Evolutionary conservation across 2,888 invertebrate genomes (phyloP), one percentile per base, ranked within the genome.

Genomic region (Thymelicus sylvestris): DNA sequence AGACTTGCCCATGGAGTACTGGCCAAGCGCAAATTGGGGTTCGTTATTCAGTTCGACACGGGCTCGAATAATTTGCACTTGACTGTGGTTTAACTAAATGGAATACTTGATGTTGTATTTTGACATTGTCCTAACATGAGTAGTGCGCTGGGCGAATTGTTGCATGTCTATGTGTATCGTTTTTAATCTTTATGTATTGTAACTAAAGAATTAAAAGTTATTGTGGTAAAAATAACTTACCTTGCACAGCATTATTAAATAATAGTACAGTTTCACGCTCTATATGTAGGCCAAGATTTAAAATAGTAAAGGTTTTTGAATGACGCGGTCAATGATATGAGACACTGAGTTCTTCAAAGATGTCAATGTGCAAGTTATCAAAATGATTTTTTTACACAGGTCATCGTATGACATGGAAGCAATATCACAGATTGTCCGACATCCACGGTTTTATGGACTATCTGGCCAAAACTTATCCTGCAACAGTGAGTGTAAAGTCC

Each of bases 401-500:
- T 72, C 93, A 93, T 73, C 88, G 92, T 38, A 92, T 98, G 95
- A 97, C 97, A 67, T 98, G 97, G 97, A 95, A 95, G 80, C 95
- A 96, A 73, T 98, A 97, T 84, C 97, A 97, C 85, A 95, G 96
- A 52, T 81, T 97, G 50, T 94, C 93, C 7, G 97, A 97, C 82
- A 97, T 98, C 74, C 93, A 97, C 79, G 96, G 95, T 31, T 98
- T 96, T 83, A 87, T 98, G 81, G 96, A 97, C 82, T 97, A 96
- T 83, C 88, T 98, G 79, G 96, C 96, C 6, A 95, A 95, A 81
- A 96, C 97, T 0, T 97, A 97, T 88, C 97, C 97, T 0, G 93
- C 96, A 61, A 90, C 97, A 48, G 95, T 97, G 76, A 95, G 95
- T 7, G 95, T 97, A 0, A 95, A 96, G 82, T 95, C 95, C 12